Percentiles rank a stretch among this genome's conserved stretches.
Evolutionary conservation across 2,797 vertebrate species (phyloP).

Genomic region (Odontamblyopus rebecca): DNA sequence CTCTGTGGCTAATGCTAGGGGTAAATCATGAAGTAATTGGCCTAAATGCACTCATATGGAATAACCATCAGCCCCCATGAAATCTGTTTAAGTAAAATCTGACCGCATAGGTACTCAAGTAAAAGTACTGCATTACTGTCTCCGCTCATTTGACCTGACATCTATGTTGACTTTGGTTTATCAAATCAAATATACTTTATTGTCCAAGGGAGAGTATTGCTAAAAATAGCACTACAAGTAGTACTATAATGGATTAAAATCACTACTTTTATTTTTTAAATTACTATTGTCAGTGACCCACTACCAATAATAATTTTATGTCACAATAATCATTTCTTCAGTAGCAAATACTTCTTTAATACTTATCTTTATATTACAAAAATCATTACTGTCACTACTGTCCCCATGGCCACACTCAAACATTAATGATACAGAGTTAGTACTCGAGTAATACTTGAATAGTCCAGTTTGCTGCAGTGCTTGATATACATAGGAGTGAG

Average conservation of each 20-base stretch:
- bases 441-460: neutral
- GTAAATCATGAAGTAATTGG: conserved; percentile 33
- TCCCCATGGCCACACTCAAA: neutral
- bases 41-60: conserved; percentile 25
- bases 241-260: neutral
- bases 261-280: neutral
- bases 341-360: no score
- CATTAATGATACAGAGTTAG: neutral
- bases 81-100: conserved; percentile 43
- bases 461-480: neutral
- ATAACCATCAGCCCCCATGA: conserved; percentile 24
- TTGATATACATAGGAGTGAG: conserved; percentile 38
- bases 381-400: neutral
- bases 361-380: no score
- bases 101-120: conserved; percentile 20
- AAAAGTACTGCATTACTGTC: neutral
- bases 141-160: no score
- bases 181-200: no score
- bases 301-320: neutral
- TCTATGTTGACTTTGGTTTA: neutral
- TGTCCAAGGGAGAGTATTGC: no score
- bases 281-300: neutral
- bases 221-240: neutral
- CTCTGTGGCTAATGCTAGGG: conserved; percentile 16
- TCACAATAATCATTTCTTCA: neutral